These are phyloP conservation scores for Zootoca vivipara DNA, from an alignment of 2,113 vertebrate species.

Conservation along the genomic window DNA sequence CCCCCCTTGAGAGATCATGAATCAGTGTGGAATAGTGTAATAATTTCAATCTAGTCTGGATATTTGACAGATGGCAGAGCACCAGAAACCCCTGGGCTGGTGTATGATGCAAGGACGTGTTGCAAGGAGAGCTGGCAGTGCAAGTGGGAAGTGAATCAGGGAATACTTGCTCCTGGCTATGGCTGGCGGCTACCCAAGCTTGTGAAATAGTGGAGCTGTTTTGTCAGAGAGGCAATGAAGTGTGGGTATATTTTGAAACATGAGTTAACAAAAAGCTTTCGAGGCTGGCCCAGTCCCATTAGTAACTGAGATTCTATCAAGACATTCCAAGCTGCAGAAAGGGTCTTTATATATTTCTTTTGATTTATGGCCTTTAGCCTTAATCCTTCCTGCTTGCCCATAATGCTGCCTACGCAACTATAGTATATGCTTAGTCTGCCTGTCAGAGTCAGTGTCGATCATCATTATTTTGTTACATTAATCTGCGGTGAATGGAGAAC, in stretches of 20 bases:
- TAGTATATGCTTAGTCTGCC: neutral
- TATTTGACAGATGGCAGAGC: neutral
- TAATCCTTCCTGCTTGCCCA: neutral
- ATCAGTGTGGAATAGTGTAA: neutral
- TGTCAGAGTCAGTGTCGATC: neutral
- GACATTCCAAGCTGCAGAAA: constrained; percentile 4
- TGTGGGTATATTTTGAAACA: neutral
- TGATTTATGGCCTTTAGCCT: neutral
- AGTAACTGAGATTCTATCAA: neutral
- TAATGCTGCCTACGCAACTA: neutral
- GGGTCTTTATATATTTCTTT: neutral
- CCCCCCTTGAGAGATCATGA: rapidly evolving
- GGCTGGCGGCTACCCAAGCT: neutral
- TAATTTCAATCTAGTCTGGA: neutral
- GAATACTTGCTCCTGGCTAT: neutral
- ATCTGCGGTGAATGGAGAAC: neutral
- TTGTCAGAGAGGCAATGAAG: constrained; percentile 6
- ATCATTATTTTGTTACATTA: neutral
- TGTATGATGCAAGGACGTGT: neutral
- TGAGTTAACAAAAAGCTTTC: neutral
- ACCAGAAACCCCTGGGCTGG: neutral
- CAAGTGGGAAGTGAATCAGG: neutral
- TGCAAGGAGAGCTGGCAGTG: neutral
- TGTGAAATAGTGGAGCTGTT: neutral
- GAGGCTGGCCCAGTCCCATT: neutral